Evolutionary conservation across 2,797 vertebrate species (phyloP).

Genomic region (Fistularia commersonii): DNA sequence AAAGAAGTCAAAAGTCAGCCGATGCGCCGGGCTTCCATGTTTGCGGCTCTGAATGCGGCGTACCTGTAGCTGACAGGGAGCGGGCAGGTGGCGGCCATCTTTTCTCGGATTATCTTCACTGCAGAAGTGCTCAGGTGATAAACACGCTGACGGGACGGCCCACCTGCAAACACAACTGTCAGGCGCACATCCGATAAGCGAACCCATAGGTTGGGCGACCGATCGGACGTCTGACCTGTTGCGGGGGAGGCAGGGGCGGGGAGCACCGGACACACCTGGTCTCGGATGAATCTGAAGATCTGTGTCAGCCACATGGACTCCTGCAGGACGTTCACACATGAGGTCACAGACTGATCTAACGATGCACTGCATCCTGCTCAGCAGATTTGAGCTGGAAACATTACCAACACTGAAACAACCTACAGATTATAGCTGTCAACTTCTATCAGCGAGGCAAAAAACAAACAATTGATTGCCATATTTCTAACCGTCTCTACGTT

Average conservation of each 20-base stretch:
- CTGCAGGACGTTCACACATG: constrained; percentile 39
- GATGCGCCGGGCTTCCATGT: too few relatives aligned
- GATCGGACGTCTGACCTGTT: constrained; percentile 35
- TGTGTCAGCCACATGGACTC: constrained; percentile 71
- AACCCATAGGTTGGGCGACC: neutral
- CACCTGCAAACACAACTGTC: too few relatives aligned
- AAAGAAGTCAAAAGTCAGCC: constrained; percentile 6
- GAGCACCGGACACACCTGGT: constrained; percentile 31
- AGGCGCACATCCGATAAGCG: neutral
- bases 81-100: constrained; percentile 11
- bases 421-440: neutral
- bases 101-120: constrained; percentile 55
- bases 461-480: too few relatives aligned
- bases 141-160: neutral
- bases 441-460: too few relatives aligned
- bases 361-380: too few relatives aligned
- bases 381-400: too few relatives aligned
- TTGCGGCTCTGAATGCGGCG: neutral
- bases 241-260: constrained; percentile 8
- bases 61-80: constrained; percentile 63
- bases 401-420: neutral
- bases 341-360: too few relatives aligned
- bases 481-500: too few relatives aligned
- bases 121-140: constrained; percentile 32
- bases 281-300: constrained; percentile 59